These are phyloP conservation scores for Pantala flavescens DNA, from an alignment of 1,140 invertebrate genomes.

Conservation along the genomic window DNA sequence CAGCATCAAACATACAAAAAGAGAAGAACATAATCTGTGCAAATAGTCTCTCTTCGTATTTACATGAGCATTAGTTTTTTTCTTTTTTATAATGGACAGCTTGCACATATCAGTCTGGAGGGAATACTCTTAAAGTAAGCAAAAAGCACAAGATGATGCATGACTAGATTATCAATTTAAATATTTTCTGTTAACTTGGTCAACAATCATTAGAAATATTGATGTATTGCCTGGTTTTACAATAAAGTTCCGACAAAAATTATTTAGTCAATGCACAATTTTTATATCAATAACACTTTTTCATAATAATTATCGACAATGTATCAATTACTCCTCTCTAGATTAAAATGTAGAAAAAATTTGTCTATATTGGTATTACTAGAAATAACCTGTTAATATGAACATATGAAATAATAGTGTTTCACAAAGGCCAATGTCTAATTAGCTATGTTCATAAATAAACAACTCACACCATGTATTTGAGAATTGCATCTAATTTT, in stretches of 20 bases:
- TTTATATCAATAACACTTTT: background rate
- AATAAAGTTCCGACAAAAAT: conserved; percentile 4
- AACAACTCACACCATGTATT: background rate
- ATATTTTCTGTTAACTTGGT: background rate
- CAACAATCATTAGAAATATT: conserved; percentile 8
- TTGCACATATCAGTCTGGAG: background rate
- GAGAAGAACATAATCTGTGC: background rate
- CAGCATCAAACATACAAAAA: conserved; percentile 7
- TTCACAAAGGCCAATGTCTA: conserved; percentile 6
- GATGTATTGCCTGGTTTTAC: background rate
- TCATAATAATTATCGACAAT: background rate
- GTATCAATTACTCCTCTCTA: conserved; percentile 1
- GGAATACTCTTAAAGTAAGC: conserved; percentile 2
- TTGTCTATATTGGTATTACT: background rate
- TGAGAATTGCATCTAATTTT: background rate
- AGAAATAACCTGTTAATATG: background rate
- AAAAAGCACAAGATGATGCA: conserved; percentile 9
- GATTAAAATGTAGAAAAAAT: background rate
- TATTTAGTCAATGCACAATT: background rate
- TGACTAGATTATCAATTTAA: conserved; percentile 8
- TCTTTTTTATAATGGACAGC: conserved; percentile 1
- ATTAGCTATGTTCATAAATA: background rate
- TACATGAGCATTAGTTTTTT: conserved; percentile 2
- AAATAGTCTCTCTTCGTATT: conserved; percentile 7
- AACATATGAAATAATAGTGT: conserved; percentile 4